phyloP scores from a whole-genome alignment of 2,888 invertebrate species.

The Pandemis cinnamomeana region DNA sequence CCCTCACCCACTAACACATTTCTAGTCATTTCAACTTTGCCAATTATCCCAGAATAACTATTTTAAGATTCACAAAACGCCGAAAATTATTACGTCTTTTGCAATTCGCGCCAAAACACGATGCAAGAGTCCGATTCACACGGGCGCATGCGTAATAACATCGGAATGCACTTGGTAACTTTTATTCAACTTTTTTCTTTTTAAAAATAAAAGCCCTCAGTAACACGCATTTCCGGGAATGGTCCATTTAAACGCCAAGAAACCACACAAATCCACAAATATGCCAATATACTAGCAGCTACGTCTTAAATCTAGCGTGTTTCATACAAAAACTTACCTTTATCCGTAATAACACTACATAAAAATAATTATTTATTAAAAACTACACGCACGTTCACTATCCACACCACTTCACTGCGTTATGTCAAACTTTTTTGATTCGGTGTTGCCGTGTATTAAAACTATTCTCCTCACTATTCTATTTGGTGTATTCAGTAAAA shows the following conservation, averaged over 20 bases:
- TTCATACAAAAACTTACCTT: slow-evolving; percentile 77
- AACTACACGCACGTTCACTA: slow-evolving; percentile 79
- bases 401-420: slow-evolving; percentile 72
- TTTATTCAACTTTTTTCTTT: slow-evolving; percentile 72
- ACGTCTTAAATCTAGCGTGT: slow-evolving; percentile 52
- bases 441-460: slow-evolving; percentile 61
- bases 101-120: slow-evolving; percentile 62
- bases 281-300: slow-evolving; percentile 43
- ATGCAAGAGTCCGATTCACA: slow-evolving; percentile 57
- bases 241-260: slow-evolving; percentile 44
- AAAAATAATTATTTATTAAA: slow-evolving; percentile 67
- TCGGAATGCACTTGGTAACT: slow-evolving; percentile 79
- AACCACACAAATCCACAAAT: slow-evolving; percentile 29
- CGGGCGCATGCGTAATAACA: slow-evolving; percentile 71
- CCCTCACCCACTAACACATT: slow-evolving; percentile 81
- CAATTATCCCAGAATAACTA: slow-evolving; percentile 62
- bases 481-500: not conserved
- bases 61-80: slow-evolving; percentile 63
- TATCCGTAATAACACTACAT: slow-evolving; percentile 71
- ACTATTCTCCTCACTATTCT: slow-evolving; percentile 47
- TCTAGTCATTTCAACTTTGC: slow-evolving; percentile 65
- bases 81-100: slow-evolving; percentile 30
- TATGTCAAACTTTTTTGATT: slow-evolving; percentile 69
- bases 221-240: slow-evolving; percentile 72
- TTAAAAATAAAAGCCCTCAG: slow-evolving; percentile 64